phyloP scores from a whole-genome alignment of 2,797 vertebrate species.

The Myotis myotis region DNA sequence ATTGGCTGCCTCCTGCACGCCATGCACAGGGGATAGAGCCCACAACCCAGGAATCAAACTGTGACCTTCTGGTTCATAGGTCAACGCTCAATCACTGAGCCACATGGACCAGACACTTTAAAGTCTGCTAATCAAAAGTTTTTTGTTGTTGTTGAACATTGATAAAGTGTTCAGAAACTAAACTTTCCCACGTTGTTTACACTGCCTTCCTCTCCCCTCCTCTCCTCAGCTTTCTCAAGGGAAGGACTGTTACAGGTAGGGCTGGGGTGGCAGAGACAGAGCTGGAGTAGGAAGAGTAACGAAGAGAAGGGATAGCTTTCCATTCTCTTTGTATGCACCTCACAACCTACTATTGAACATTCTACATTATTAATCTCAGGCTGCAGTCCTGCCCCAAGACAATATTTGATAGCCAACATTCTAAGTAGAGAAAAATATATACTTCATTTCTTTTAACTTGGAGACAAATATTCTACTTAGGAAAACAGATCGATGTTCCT shows the following conservation, averaged over 20 bases:
- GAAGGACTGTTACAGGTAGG: neutral
- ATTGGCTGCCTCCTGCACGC: neutral
- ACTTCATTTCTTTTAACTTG: conserved; percentile 48
- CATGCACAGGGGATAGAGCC: neutral
- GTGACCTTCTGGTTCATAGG: neutral
- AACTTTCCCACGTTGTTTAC: neutral
- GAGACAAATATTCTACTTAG: conserved; percentile 53
- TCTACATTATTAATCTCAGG: neutral
- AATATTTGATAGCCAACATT: neutral
- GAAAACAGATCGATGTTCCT: conserved; percentile 55
- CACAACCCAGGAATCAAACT: neutral
- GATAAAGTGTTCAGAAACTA: neutral
- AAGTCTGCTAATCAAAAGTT: too few species aligned
- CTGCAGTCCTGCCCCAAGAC: neutral
- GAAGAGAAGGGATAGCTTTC: neutral
- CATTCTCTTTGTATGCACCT: neutral
- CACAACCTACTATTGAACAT: neutral
- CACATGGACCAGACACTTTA: neutral
- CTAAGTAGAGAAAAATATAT: neutral
- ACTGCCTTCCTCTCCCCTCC: neutral
- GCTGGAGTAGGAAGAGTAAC: neutral
- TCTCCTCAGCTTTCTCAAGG: neutral
- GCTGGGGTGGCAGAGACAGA: neutral
- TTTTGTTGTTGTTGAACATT: neutral
- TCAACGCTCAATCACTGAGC: neutral